Conservation (phyloP, 2,888 invertebrate genomes). For the Temnothorax unifasciatus region DNA sequence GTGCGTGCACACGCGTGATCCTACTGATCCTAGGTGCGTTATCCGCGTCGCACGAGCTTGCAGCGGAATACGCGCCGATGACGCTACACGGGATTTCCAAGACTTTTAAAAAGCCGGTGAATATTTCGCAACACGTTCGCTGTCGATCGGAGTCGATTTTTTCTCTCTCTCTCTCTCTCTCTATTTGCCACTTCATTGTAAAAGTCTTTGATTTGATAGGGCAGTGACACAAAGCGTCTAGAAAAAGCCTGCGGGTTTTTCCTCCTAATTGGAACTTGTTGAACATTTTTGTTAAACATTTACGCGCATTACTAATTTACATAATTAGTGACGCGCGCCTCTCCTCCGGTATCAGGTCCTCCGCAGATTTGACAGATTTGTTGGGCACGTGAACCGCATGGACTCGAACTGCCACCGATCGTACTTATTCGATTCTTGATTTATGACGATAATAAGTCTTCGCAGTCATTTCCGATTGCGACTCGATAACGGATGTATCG, state of each 20-base stretch:
- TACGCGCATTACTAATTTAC: background rate
- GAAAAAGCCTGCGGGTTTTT: background rate
- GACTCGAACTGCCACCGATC: background rate
- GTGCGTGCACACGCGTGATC: background rate
- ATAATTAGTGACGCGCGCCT: background rate
- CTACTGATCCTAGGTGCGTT: constrained; percentile 31
- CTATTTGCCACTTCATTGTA: background rate
- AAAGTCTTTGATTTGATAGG: background rate
- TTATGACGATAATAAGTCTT: constrained; percentile 5
- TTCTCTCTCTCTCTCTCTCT: background rate
- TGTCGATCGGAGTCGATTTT: background rate
- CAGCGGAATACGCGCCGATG: constrained; percentile 62
- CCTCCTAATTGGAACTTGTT: background rate
- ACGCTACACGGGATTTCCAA: constrained; percentile 77
- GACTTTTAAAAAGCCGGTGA: constrained; percentile 64
- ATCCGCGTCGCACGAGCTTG: constrained; percentile 26
- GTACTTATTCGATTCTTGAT: background rate
- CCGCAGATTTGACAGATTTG: background rate
- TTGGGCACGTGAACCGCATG: background rate
- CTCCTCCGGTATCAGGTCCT: background rate
- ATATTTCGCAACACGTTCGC: constrained; percentile 36
- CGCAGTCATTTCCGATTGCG: background rate
- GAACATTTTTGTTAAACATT: background rate
- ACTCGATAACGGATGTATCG: constrained; percentile 12
- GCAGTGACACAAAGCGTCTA: background rate